Evolutionary conservation across 1,140 invertebrate species (phyloP).

Genomic region (Trypoxylus dichotomus): DNA sequence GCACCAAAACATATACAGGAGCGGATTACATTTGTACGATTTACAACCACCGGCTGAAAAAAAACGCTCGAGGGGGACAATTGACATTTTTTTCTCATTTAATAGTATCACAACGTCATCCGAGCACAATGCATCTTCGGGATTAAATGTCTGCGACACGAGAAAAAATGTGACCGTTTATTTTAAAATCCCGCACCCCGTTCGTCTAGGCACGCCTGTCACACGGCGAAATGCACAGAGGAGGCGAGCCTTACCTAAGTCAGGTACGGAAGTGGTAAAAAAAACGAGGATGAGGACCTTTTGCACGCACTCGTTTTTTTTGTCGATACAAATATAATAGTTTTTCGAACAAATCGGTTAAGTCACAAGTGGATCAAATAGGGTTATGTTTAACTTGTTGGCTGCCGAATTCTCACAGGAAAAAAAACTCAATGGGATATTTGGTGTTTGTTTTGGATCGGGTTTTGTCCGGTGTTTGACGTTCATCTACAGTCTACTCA

Average conservation of each 20-base stretch:
- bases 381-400: conserved; percentile 40
- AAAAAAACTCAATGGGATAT: conserved; percentile 9
- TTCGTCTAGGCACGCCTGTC: neutral
- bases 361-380: conserved; percentile 39
- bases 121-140: conserved; percentile 34
- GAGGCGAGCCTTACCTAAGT: conserved; percentile 26
- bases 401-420: conserved; percentile 35
- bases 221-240: neutral
- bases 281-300: conserved; percentile 29
- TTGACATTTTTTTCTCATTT: conserved; percentile 37
- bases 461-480: conserved; percentile 20
- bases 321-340: conserved; percentile 40
- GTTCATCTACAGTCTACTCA: conserved; percentile 5
- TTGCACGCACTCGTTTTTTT: conserved; percentile 31
- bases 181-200: neutral
- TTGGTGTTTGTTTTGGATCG: conserved; percentile 8
- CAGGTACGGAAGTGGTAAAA: conserved; percentile 30
- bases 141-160: conserved; percentile 34
- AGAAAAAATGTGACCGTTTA: neutral
- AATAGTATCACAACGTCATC: conserved; percentile 36
- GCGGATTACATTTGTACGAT: conserved; percentile 39
- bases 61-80: neutral
- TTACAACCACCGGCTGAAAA: conserved; percentile 24
- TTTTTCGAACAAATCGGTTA: conserved; percentile 42
- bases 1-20: conserved; percentile 36